Evolutionary conservation across 2,888 invertebrate genomes (phyloP).

Genomic region (Metacarcinus magister): DNA sequence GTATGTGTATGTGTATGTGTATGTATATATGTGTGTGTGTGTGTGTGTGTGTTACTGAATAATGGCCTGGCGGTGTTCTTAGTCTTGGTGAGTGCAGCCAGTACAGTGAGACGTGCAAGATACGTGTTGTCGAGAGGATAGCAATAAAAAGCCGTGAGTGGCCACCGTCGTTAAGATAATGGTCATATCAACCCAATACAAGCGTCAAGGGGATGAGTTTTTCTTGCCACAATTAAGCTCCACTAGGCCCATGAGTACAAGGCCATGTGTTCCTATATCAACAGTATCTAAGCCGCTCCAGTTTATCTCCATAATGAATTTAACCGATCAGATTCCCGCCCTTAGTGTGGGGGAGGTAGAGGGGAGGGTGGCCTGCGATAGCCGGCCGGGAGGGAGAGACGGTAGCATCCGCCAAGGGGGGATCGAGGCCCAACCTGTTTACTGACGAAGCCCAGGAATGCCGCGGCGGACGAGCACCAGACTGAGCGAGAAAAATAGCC

Average conservation of each 20-base stretch:
- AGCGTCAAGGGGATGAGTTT: background rate
- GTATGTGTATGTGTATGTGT: background rate
- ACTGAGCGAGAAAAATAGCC: background rate
- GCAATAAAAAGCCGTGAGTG: conserved; percentile 18
- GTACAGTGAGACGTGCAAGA: background rate
- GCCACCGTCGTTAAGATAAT: background rate
- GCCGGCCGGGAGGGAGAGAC: conserved; percentile 34
- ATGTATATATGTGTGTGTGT: background rate
- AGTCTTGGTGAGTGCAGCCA: background rate
- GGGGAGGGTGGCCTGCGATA: conserved; percentile 42
- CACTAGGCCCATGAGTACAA: background rate
- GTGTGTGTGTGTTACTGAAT: background rate
- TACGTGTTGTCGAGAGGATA: background rate
- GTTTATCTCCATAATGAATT: conserved; percentile 61
- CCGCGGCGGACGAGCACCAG: background rate
- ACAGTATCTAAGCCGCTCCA: background rate
- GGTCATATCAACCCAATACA: conserved; percentile 15
- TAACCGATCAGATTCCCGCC: background rate
- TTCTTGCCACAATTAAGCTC: background rate
- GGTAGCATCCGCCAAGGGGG: conserved; percentile 38
- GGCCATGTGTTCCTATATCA: conserved; percentile 14
- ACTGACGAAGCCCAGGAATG: conserved; percentile 51
- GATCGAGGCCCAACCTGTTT: conserved; percentile 54
- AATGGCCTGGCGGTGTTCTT: background rate
- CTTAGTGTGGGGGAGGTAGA: background rate